phyloP scores from a whole-genome alignment of 2,797 vertebrate genomes.

The Spea hammondii region DNA sequence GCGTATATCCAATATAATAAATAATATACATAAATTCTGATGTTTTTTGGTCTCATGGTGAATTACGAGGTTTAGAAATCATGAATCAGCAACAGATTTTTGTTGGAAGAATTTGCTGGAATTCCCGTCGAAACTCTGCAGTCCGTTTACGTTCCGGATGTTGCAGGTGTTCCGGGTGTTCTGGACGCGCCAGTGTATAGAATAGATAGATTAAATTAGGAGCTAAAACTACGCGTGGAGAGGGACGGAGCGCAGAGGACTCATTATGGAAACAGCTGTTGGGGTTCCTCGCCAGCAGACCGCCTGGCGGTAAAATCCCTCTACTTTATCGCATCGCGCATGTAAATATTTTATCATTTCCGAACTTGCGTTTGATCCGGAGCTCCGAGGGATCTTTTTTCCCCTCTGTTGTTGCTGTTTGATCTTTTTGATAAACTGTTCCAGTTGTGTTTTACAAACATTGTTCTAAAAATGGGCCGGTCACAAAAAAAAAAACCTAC shows the following conservation, averaged over 20 bases:
- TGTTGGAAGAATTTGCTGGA: background rate
- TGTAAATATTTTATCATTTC: constrained; percentile 42
- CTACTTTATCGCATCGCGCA: constrained; percentile 1
- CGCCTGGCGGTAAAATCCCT: constrained; percentile 6
- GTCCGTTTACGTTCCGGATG: background rate
- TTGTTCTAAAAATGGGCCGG: background rate
- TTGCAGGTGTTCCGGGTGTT: background rate
- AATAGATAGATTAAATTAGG: constrained; percentile 30
- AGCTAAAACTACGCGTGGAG: constrained; percentile 16
- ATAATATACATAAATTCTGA: too few species aligned
- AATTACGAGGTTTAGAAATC: too few species aligned
- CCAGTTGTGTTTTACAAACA: background rate
- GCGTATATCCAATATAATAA: background rate
- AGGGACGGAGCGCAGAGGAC: constrained; percentile 33
- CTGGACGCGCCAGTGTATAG: constrained; percentile 1
- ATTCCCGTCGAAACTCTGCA: background rate
- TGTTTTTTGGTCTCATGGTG: too few species aligned
- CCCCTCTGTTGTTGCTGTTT: constrained; percentile 25
- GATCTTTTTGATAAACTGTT: constrained; percentile 15
- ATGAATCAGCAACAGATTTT: too few species aligned
- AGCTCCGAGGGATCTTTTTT: background rate
- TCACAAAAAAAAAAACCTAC: too few species aligned
- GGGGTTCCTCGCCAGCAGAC: constrained; percentile 14
- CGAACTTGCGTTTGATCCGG: constrained; percentile 32
- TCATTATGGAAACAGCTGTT: constrained; percentile 42